A percentile compares a stretch with the other conserved stretches of the same genome.
Conservation (phyloP, 2,113 vertebrate genomes). For the Labrus mixtus region DNA sequence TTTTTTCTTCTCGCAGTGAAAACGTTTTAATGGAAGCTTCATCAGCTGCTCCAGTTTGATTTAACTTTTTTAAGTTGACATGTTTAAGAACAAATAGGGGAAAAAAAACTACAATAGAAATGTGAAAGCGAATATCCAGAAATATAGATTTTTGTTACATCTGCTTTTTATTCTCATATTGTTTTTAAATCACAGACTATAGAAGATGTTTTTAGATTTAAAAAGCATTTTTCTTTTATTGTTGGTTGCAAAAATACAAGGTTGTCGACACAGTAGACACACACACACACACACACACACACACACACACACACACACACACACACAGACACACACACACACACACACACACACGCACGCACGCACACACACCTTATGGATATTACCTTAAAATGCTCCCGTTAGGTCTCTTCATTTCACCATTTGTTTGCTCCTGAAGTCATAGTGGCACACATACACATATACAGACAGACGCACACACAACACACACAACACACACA, state of each 20-base stretch:
- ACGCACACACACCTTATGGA: not conserved
- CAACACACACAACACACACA: slow-evolving; percentile 1
- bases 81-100: not conserved
- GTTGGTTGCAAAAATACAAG: no score
- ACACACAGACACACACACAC: not conserved
- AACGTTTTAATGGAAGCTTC: not conserved
- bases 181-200: no score
- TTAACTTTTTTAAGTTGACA: not conserved
- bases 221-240: not conserved
- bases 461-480: slow-evolving; percentile 5
- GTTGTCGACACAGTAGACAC: not conserved
- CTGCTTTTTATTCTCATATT: not conserved
- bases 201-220: not conserved
- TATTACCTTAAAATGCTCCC: not conserved
- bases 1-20: not conserved
- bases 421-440: not conserved
- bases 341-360: not conserved
- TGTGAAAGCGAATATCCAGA: not conserved
- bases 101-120: not conserved
- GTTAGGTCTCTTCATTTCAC: not conserved
- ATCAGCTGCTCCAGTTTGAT: not conserved
- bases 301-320: not conserved
- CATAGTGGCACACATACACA: not conserved
- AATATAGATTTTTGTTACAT: no score
- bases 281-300: not conserved